Base-by-base conservation (phyloP, 2,888 invertebrate genomes). In the Leptarthrus brevirostris region DNA sequence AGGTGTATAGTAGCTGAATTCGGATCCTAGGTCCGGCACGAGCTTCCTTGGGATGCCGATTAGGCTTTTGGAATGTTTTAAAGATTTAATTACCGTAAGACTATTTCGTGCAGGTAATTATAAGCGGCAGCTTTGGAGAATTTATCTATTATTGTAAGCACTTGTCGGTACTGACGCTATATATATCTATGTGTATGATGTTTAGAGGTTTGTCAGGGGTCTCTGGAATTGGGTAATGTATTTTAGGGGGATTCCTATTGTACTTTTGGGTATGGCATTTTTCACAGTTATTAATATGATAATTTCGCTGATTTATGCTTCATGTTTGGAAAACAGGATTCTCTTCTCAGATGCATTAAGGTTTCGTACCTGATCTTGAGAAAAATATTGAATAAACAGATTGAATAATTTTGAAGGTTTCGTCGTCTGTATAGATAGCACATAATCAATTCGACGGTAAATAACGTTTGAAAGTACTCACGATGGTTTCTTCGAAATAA, bases 121-220 rank as follows among this genome's bases (percentile, higher is more conserved):
- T 77, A 78, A 0, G 64, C 74, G 8, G 56, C 30, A 5, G 77
- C 74, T 66, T 76, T 78, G 2, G 74, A 74, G 61, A 77, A 77
- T 74, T 78, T 77, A n/a, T 76, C 77, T 10, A 77, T 74, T n/a
- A 79, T 74, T n/a, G 76, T 76, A 8, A 76, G 44, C 12, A 73
- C 40, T 26, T 71, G n/a, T 24, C 58, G 16, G 1, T 53, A 16
- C 76, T 76, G 1, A 77, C 77, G 0, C 56, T 56, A 26, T 75
- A 77, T 1, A 77, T 53, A 22, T 78, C 77, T 6, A 78, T 74
- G 36, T 78, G 76, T 58, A 78, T 4, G 20, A 77, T 77, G 4
- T 76, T 30, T 44, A 73, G 16, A 3, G 77, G 76, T 71, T 72
- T 40, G 0, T 26, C 14, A 0, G 77, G 76, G 8, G 74, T 76